These are phyloP conservation scores for Macrosoma leucophasiata DNA, from an alignment of 2,888 invertebrate genomes.

Conservation along the genomic window DNA sequence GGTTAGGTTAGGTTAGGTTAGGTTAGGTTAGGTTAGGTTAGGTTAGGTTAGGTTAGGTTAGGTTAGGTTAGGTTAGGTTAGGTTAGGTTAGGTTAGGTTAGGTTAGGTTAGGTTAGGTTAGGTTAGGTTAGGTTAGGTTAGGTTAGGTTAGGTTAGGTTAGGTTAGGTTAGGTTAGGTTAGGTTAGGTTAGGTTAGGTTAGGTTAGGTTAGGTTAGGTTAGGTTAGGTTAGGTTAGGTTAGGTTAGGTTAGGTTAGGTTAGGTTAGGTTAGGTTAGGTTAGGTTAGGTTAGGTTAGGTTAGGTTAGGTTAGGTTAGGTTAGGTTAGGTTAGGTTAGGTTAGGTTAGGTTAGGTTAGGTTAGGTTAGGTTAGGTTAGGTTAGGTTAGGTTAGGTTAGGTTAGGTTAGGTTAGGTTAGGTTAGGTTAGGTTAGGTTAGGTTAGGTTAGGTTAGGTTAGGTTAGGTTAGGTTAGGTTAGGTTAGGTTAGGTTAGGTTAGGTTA, in stretches of 20 bases:
- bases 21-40: slow-evolving; percentile 6
- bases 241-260: slow-evolving; percentile 1
- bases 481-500: not conserved
- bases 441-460: not conserved
- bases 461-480: not conserved
- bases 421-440: not conserved
- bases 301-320: slow-evolving; percentile 2
- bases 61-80: slow-evolving; percentile 5
- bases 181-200: slow-evolving; percentile 5
- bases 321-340: slow-evolving; percentile 1
- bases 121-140: slow-evolving; percentile 5
- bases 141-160: slow-evolving; percentile 5
- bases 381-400: not conserved
- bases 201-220: not conserved
- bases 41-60: slow-evolving; percentile 5
- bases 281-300: slow-evolving; percentile 1
- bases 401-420: not conserved
- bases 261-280: slow-evolving; percentile 2
- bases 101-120: slow-evolving; percentile 5
- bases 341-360: not conserved
- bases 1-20: slow-evolving; percentile 6
- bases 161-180: slow-evolving; percentile 5
- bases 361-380: not conserved
- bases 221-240: not conserved
- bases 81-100: slow-evolving; percentile 5